Percentiles rank a stretch among this genome's conserved stretches.
These are phyloP conservation scores for Podocnemis expansa DNA, from an alignment of 2,113 vertebrate species.

Conservation along the genomic window DNA sequence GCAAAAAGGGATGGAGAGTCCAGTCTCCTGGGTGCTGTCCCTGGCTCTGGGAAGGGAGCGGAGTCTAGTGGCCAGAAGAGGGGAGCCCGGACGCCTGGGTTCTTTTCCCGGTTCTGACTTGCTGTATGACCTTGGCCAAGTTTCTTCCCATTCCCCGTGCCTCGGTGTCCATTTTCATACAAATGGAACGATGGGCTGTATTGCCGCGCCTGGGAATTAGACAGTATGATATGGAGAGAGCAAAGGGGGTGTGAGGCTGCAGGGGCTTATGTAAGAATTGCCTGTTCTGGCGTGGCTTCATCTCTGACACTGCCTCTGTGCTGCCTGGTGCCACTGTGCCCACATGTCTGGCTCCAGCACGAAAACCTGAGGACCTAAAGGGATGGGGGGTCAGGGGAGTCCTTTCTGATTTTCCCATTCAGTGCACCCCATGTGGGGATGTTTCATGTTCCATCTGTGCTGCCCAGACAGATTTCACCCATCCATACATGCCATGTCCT, in stretches of 20 bases:
- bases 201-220: neutral
- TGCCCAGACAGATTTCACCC: neutral
- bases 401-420: constrained; percentile 11
- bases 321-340: neutral
- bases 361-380: no score
- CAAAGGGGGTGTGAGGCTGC: neutral
- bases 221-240: neutral
- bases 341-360: neutral
- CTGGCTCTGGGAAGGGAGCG: neutral
- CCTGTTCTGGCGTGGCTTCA: neutral
- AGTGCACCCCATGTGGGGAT: neutral
- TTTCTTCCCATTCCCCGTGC: neutral
- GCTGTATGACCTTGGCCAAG: constrained; percentile 57
- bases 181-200: neutral
- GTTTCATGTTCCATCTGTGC: constrained; percentile 31
- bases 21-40: neutral
- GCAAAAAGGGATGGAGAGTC: neutral
- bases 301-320: neutral
- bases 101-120: neutral
- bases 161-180: neutral
- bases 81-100: neutral
- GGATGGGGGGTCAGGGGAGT: neutral
- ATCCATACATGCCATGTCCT: neutral
- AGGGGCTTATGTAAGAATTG: constrained; percentile 36
- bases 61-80: neutral